A percentile compares a stretch with the other conserved stretches of the same genome.
Conservation (phyloP, 2,797 vertebrate species). For the Cryptoblepharus egeriae region DNA sequence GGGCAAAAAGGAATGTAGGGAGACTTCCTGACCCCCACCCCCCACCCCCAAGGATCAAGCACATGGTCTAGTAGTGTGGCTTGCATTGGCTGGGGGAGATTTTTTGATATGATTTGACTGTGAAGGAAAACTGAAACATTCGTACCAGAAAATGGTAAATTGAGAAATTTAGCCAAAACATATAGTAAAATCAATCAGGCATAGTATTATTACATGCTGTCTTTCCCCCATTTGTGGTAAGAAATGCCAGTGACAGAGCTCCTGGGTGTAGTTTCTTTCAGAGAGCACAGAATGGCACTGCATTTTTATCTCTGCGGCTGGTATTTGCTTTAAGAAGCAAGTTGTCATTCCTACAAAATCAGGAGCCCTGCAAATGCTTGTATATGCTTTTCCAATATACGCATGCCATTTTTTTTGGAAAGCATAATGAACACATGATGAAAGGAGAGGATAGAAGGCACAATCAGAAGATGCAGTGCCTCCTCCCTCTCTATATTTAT, state of each 20-base stretch:
- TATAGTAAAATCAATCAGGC: not conserved
- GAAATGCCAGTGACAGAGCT: not conserved
- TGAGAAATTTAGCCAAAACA: not conserved
- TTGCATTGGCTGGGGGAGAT: no score
- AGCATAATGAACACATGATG: no score
- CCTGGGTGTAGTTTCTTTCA: not conserved
- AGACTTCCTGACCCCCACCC: no score
- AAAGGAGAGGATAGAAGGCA: no score
- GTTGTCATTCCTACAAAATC: not conserved
- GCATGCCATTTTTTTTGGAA: not conserved
- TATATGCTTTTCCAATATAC: not conserved
- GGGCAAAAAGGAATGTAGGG: no score
- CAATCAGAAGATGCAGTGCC: not conserved
- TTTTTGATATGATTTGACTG: no score
- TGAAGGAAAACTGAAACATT: conserved; percentile 1
- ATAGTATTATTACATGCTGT: not conserved
- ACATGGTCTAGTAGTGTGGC: no score
- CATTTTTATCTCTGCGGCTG: no score
- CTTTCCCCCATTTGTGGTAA: no score
- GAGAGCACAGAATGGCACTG: not conserved
- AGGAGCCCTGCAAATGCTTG: not conserved
- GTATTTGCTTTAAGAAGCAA: no score
- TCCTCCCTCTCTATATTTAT: not conserved
- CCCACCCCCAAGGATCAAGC: no score
- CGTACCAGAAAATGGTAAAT: not conserved